Evolutionary conservation across 2,888 invertebrate species (phyloP).

Genomic region (Dynastes tityus): DNA sequence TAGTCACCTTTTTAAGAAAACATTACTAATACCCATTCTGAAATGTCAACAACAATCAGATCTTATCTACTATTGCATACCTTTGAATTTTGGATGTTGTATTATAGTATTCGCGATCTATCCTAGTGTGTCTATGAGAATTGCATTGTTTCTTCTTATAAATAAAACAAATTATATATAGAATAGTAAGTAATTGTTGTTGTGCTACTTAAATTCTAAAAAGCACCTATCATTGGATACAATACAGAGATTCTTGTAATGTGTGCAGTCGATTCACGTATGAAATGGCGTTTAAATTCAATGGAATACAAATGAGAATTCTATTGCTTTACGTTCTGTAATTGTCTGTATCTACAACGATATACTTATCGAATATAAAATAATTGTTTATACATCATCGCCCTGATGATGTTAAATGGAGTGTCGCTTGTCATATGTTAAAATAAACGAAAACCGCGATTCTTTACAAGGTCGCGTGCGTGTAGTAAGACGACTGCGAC

Average conservation of each 20-base stretch:
- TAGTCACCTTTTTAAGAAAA: too few relatives aligned
- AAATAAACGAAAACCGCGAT: slow-evolving; percentile 34
- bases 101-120: too few relatives aligned
- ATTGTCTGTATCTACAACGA: not conserved
- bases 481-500: slow-evolving; percentile 16
- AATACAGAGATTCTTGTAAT: slow-evolving; percentile 6
- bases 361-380: slow-evolving; percentile 26
- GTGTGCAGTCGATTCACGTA: slow-evolving; percentile 17
- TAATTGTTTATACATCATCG: not conserved
- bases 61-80: too few relatives aligned
- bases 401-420: not conserved
- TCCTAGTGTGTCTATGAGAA: too few relatives aligned
- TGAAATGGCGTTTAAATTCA: slow-evolving; percentile 31
- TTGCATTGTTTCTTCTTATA: too few relatives aligned
- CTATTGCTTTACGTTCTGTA: not conserved
- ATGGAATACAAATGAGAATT: slow-evolving; percentile 1
- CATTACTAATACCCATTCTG: too few relatives aligned
- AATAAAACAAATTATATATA: too few relatives aligned
- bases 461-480: slow-evolving; percentile 25
- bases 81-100: too few relatives aligned
- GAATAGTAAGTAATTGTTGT: too few relatives aligned
- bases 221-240: not conserved
- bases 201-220: not conserved
- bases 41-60: too few relatives aligned
- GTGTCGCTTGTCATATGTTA: slow-evolving; percentile 19